Evolutionary conservation across 2,113 vertebrate genomes (phyloP).

Genomic region (Hyaena hyaena): DNA sequence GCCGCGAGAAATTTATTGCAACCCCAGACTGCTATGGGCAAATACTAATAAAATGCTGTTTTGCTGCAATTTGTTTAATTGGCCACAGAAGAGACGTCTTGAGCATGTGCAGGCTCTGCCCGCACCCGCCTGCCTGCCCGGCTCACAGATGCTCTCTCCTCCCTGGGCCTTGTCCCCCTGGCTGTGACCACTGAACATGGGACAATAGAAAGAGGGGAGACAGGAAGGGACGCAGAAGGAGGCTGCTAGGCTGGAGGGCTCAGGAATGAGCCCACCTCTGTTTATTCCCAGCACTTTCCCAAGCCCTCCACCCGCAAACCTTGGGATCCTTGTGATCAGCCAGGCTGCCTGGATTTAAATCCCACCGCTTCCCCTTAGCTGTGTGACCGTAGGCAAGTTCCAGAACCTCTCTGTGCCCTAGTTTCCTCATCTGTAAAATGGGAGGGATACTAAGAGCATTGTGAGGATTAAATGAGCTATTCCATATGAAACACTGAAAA

Average conservation of each 20-base stretch:
- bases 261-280: neutral
- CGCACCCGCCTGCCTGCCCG: slow-evolving; percentile 72
- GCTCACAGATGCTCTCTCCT: slow-evolving; percentile 88
- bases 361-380: neutral
- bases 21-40: slow-evolving; percentile 89
- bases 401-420: neutral
- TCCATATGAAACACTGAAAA: neutral
- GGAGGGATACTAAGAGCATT: neutral
- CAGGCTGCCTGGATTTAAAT: slow-evolving; percentile 11
- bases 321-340: neutral
- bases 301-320: neutral
- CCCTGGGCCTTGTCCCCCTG: neutral
- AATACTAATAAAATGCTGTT: slow-evolving; percentile 97
- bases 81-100: slow-evolving; percentile 93
- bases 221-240: neutral
- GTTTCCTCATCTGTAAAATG: neutral
- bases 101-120: slow-evolving; percentile 74
- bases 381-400: neutral
- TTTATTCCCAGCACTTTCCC: neutral
- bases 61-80: slow-evolving; percentile 97
- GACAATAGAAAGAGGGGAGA: neutral
- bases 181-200: neutral
- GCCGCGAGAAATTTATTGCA: slow-evolving; percentile 93
- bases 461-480: neutral
- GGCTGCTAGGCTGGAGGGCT: neutral